Conservation (phyloP, 2,113 vertebrate species). For the Oreochromis aureus region DNA sequence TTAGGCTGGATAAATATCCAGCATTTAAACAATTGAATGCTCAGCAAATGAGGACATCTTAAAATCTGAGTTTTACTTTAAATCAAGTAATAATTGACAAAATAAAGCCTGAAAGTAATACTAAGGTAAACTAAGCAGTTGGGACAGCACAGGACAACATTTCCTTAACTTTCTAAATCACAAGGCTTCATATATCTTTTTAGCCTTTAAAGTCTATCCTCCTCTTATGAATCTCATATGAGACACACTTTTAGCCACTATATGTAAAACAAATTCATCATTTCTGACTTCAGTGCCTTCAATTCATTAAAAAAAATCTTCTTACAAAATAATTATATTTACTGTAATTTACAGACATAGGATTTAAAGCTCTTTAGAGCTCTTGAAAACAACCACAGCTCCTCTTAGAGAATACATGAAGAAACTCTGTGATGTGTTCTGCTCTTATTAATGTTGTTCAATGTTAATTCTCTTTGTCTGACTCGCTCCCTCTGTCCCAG, state of each 20-base stretch:
- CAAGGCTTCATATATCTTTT: not conserved
- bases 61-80: not conserved
- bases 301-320: not conserved
- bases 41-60: not conserved
- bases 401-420: not conserved
- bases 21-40: accelerated
- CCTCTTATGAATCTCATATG: not conserved
- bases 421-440: not conserved
- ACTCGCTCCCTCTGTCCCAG: not conserved
- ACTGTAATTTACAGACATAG: not conserved
- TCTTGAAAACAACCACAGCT: not conserved
- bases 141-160: not conserved
- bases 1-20: not conserved
- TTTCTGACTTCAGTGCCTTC: not conserved
- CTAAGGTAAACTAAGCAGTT: not conserved
- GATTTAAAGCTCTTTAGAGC: not conserved
- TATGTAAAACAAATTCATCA: not conserved
- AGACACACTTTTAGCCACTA: not conserved
- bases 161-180: not conserved
- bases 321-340: not conserved
- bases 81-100: not conserved
- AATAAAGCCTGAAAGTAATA: not conserved
- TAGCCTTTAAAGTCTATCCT: accelerated
- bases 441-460: not conserved
- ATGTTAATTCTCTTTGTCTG: not conserved